phyloP scores from a whole-genome alignment of 2,113 vertebrate species.

The Felis chaus region DNA sequence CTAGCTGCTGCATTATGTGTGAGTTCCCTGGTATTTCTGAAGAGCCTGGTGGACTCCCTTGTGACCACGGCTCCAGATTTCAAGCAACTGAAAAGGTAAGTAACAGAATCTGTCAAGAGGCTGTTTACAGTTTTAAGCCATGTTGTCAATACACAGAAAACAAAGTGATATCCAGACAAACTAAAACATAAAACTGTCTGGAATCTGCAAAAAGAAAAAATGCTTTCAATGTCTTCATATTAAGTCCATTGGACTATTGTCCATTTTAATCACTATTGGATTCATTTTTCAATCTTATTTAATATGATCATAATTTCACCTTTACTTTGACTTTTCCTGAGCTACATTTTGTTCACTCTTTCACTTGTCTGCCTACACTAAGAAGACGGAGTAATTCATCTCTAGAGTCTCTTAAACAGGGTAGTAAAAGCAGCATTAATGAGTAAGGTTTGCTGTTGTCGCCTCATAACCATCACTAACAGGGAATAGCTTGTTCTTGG shows the following conservation, averaged over 20 bases:
- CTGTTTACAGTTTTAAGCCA: constrained; percentile 26
- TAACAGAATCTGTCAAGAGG: constrained; percentile 31
- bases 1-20: not conserved
- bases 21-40: not conserved
- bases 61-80: constrained; percentile 14
- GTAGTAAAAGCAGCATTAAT: not conserved
- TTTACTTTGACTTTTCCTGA: constrained; percentile 1
- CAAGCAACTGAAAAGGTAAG: not conserved
- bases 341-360: not conserved
- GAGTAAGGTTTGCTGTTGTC: constrained; percentile 30
- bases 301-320: not conserved
- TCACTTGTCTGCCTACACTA: not conserved
- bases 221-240: not conserved
- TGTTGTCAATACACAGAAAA: constrained; percentile 34
- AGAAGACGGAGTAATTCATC: constrained; percentile 12
- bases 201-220: not conserved
- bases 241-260: not conserved
- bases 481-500: constrained; percentile 23
- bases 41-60: not conserved
- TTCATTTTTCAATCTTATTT: not conserved
- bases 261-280: not conserved
- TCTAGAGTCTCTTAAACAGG: constrained; percentile 15
- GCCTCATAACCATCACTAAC: constrained; percentile 23
- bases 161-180: constrained; percentile 36
- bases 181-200: not conserved